Evolutionary conservation across 1,140 invertebrate genomes (phyloP).

Genomic region (Pseudomyrmex sp.): DNA sequence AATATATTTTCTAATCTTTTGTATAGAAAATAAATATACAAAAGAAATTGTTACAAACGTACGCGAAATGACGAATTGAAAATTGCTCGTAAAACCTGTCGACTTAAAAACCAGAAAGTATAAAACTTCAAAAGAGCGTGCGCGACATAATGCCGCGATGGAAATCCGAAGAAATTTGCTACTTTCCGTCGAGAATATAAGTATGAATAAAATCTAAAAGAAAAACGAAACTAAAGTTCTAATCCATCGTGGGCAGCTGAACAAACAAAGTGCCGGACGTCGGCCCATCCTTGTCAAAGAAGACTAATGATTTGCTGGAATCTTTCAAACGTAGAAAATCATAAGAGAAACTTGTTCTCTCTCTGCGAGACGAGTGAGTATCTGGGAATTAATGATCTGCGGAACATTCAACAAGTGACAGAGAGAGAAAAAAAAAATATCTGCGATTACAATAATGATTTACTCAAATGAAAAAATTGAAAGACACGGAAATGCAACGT

Average conservation of each 20-base stretch:
- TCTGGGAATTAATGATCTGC: constrained; percentile 13
- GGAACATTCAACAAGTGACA: background rate
- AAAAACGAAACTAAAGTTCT: constrained; percentile 52
- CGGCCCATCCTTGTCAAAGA: constrained; percentile 47
- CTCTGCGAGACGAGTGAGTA: background rate
- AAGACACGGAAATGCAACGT: no score
- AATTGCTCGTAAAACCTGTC: no score
- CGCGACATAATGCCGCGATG: no score
- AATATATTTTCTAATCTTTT: no score
- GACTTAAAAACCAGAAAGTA: no score
- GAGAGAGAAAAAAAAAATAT: no score
- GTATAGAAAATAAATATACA: no score
- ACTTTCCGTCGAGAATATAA: no score
- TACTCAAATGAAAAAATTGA: background rate
- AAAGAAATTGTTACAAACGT: no score
- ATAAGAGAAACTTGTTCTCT: background rate
- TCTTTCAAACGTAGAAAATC: constrained; percentile 28
- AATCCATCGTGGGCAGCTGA: constrained; percentile 65
- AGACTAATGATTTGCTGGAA: constrained; percentile 64
- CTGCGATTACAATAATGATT: background rate
- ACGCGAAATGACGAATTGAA: no score
- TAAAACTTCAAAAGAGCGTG: no score
- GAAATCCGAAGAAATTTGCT: background rate
- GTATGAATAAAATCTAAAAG: constrained; percentile 57
- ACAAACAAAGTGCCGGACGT: constrained; percentile 58